These are phyloP conservation scores for Tineola bisselliella DNA, from an alignment of 2,888 invertebrate species.

Conservation along the genomic window DNA sequence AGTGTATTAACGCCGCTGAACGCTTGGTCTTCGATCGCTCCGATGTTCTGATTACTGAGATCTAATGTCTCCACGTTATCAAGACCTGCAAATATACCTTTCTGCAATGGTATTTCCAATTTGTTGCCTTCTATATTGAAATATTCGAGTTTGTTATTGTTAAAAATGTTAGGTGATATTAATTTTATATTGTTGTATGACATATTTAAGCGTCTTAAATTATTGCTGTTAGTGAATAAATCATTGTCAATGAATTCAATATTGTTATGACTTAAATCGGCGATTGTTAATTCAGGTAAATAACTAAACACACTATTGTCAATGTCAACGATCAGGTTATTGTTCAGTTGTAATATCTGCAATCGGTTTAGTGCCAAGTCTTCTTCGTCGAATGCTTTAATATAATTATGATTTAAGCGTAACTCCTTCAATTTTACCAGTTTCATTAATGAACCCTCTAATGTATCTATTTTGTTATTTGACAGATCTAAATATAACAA, in stretches of 20 bases:
- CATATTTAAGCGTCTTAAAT: conserved; percentile 28
- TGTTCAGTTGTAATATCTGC: conserved; percentile 46
- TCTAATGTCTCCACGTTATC: conserved; percentile 25
- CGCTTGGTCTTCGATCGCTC: conserved; percentile 33
- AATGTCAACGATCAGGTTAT: conserved; percentile 43
- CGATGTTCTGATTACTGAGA: conserved; percentile 32
- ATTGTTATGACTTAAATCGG: conserved; percentile 34
- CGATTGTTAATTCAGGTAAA: background rate
- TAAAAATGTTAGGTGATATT: conserved; percentile 32
- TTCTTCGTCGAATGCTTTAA: conserved; percentile 20
- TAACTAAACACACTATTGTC: conserved; percentile 16
- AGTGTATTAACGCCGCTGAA: conserved; percentile 32
- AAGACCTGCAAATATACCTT: conserved; percentile 40
- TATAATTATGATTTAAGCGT: conserved; percentile 39
- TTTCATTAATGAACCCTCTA: conserved; percentile 49
- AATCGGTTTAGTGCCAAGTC: conserved; percentile 33
- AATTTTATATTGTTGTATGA: conserved; percentile 32
- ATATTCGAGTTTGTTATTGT: conserved; percentile 25
- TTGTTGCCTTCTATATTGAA: conserved; percentile 33
- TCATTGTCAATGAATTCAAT: conserved; percentile 25
- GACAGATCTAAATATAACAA: conserved; percentile 37
- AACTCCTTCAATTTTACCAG: conserved; percentile 42
- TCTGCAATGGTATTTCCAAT: conserved; percentile 31
- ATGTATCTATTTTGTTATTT: conserved; percentile 42
- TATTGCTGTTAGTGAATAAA: conserved; percentile 23